Evolutionary conservation across 2,797 vertebrate genomes (phyloP).

Genomic region (Anomalospiza imberbis): DNA sequence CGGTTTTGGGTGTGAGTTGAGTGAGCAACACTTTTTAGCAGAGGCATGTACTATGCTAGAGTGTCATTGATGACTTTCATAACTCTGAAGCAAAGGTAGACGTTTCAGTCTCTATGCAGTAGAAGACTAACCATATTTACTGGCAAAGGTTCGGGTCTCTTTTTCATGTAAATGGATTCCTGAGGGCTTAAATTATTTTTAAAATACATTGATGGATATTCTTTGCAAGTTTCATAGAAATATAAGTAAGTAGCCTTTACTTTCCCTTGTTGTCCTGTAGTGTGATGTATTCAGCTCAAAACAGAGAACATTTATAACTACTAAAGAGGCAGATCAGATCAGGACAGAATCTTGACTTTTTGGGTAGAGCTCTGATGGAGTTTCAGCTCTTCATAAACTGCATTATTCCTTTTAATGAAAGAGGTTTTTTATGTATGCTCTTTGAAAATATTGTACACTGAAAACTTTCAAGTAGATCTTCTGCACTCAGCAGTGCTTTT

Average conservation of each 20-base stretch:
- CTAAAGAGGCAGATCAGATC: not conserved
- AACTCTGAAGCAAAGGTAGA: not conserved
- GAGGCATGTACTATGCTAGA: not conserved
- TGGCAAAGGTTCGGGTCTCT: not conserved
- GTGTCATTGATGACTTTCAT: not conserved
- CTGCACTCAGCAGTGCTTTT: not conserved
- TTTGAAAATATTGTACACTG: not conserved
- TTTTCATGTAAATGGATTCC: not conserved
- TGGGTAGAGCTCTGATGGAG: not conserved
- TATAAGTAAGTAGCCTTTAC: not conserved
- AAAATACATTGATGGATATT: not conserved
- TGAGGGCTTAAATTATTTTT: not conserved
- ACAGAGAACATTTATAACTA: not conserved
- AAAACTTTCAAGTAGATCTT: not conserved
- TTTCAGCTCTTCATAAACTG: not conserved
- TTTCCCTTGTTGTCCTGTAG: not conserved
- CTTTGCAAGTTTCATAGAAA: not conserved
- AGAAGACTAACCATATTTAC: not conserved
- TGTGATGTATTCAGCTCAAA: not conserved
- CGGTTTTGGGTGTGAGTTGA: not conserved
- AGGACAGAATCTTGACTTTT: not conserved
- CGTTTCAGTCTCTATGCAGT: not conserved
- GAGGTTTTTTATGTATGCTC: not conserved
- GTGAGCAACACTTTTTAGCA: rapidly evolving
- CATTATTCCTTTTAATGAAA: not conserved